These are phyloP conservation scores for Parnassius mnemosyne DNA, from an alignment of 2,888 invertebrate species.

Conservation along the genomic window DNA sequence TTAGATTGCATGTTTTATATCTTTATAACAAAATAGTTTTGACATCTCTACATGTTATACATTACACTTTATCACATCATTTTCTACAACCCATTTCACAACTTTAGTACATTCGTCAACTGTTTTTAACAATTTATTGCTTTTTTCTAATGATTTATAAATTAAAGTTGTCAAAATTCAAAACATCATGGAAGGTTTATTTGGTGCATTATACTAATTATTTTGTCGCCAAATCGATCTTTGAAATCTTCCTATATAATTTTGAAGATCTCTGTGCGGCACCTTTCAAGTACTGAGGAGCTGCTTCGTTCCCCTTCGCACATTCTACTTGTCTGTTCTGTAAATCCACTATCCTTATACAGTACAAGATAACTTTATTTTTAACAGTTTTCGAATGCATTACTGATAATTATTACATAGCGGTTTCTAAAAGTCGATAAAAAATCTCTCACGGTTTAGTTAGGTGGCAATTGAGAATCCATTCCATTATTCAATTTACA, in stretches of 20 bases:
- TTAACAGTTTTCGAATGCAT: neutral
- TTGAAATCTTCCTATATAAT: constrained; percentile 32
- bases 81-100: constrained; percentile 5
- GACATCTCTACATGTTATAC: neutral
- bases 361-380: neutral
- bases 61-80: constrained; percentile 8
- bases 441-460: too few species aligned
- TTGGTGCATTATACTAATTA: constrained; percentile 5
- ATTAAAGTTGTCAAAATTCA: neutral
- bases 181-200: constrained; percentile 6
- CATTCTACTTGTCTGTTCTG: constrained; percentile 11
- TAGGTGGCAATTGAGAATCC: neutral
- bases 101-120: neutral
- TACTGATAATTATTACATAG: neutral
- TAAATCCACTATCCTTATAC: too few species aligned
- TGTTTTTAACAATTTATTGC: neutral
- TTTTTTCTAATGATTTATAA: neutral
- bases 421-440: too few species aligned
- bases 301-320: constrained; percentile 37
- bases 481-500: constrained; percentile 23
- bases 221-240: constrained; percentile 6
- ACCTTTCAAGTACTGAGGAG: constrained; percentile 30
- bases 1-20: constrained; percentile 65
- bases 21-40: constrained; percentile 30
- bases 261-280: constrained; percentile 33